Conservation (phyloP, 1,140 invertebrate species). For the Hylaeus anthracinus region DNA sequence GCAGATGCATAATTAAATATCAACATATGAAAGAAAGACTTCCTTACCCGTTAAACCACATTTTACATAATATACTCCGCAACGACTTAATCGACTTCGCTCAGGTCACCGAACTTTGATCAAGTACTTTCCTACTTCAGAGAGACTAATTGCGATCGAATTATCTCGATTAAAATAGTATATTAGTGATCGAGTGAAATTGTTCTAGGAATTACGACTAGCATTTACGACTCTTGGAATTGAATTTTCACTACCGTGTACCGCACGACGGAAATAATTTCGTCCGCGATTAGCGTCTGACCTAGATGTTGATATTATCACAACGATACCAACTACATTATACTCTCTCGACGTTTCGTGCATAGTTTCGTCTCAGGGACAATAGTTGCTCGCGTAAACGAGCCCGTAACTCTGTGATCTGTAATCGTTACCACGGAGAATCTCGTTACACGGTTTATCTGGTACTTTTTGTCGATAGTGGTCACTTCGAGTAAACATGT, state of each 20-base stretch:
- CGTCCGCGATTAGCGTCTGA: neutral
- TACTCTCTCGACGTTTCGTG: neutral
- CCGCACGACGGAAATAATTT: no score
- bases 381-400: neutral
- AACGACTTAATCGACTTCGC: no score
- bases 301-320: neutral
- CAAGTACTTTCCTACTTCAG: no score
- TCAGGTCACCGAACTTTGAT: no score
- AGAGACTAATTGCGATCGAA: no score
- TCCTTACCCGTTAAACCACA: no score
- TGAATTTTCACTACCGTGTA: neutral
- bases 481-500: neutral
- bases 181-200: neutral
- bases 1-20: no score
- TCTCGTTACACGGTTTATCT: neutral
- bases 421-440: neutral
- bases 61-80: no score
- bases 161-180: no score
- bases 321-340: neutral
- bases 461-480: neutral
- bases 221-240: neutral
- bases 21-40: no score
- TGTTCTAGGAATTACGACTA: neutral
- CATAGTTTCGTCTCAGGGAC: neutral
- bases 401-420: neutral